Percentiles rank a stretch among this genome's conserved stretches.
Conservation (phyloP, 2,797 vertebrate species). For the Brachyalestes nurse region DNA sequence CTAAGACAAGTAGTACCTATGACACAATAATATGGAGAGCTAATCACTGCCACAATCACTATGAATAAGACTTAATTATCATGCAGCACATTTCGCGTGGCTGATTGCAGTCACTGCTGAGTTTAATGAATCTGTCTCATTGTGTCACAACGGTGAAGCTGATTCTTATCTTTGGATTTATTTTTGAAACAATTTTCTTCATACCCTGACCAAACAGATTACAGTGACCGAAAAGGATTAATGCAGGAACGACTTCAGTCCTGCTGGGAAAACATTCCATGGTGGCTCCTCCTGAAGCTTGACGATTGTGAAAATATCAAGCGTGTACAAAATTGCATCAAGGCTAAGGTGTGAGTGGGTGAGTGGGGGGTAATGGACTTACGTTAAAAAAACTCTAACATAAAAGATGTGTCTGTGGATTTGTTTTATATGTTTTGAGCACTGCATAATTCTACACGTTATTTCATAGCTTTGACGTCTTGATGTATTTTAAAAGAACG, state of each 20-base stretch:
- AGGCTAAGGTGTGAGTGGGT: too few species aligned
- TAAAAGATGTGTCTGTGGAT: too few species aligned
- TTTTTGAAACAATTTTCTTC: too few species aligned
- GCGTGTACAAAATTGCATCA: background rate
- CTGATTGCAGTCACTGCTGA: background rate
- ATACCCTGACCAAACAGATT: too few species aligned
- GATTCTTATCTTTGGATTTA: background rate
- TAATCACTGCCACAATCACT: background rate
- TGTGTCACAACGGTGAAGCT: background rate
- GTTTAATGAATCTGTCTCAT: background rate
- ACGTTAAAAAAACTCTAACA: too few species aligned
- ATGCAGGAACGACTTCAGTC: background rate
- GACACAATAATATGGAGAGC: background rate
- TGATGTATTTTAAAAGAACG: too few species aligned
- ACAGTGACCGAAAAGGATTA: background rate
- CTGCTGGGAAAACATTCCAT: background rate
- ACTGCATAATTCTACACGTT: too few species aligned
- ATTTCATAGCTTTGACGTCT: too few species aligned
- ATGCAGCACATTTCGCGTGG: background rate
- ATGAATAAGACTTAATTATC: background rate
- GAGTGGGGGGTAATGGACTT: too few species aligned
- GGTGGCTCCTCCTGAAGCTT: background rate
- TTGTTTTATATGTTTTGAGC: too few species aligned
- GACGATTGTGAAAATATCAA: background rate
- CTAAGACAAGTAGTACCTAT: background rate